These are phyloP conservation scores for Cheilinus undulatus DNA, from an alignment of 2,113 vertebrate genomes.

Conservation along the genomic window DNA sequence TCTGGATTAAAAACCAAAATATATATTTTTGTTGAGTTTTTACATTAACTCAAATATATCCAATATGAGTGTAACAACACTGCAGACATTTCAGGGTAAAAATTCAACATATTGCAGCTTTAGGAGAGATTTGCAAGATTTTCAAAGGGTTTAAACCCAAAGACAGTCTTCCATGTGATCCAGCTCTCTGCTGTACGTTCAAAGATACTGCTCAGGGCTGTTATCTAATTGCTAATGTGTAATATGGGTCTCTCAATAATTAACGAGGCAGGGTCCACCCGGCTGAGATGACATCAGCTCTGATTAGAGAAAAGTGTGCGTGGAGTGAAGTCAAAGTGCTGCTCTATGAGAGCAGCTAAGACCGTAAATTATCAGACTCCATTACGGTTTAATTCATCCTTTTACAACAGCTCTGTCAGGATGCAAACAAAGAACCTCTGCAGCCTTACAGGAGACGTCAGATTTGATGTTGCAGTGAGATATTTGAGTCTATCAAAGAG, in stretches of 20 bases:
- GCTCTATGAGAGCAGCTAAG: too few relatives aligned
- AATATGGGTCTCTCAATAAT: slow-evolving; percentile 62
- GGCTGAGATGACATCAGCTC: slow-evolving; percentile 48
- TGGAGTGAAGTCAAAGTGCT: slow-evolving; percentile 21
- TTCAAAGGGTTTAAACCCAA: too few relatives aligned
- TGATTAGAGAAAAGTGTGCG: slow-evolving; percentile 53
- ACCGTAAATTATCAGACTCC: slow-evolving; percentile 13
- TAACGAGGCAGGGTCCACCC: slow-evolving; percentile 47
- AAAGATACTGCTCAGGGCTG: slow-evolving; percentile 22
- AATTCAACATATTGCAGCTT: too few relatives aligned
- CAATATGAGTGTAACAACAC: too few relatives aligned
- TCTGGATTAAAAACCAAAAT: too few relatives aligned
- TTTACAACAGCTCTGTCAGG: slow-evolving; percentile 2
- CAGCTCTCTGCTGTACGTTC: not conserved
- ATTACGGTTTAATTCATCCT: slow-evolving; percentile 19
- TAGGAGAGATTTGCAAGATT: too few relatives aligned
- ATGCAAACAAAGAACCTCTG: not conserved
- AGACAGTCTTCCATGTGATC: too few relatives aligned
- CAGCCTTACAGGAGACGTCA: not conserved
- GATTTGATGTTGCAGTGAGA: too few relatives aligned
- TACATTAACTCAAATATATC: too few relatives aligned
- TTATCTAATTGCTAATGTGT: slow-evolving; percentile 50
- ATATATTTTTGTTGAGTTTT: too few relatives aligned
- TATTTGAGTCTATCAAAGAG: too few relatives aligned
- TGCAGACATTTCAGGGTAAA: too few relatives aligned